Percentiles rank a stretch among this genome's conserved stretches.
These are phyloP conservation scores for Tribolium castaneum DNA, from an alignment of 1,140 invertebrate genomes.

Conservation along the genomic window DNA sequence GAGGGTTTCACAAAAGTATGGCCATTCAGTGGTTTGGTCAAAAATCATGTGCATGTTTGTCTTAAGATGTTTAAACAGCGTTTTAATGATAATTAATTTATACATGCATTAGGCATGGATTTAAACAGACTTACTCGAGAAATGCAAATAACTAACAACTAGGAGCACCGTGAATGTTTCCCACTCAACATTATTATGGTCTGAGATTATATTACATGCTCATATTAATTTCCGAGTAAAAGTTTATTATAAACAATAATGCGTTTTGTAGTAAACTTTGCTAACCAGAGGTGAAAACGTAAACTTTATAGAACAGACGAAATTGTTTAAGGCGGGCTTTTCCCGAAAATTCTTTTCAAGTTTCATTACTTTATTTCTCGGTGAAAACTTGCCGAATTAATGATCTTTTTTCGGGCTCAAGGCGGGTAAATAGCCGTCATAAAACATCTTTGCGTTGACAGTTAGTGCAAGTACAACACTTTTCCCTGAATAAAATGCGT, in stretches of 20 bases:
- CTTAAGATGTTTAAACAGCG: neutral
- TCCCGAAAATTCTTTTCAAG: neutral
- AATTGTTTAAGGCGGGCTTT: neutral
- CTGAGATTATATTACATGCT: neutral
- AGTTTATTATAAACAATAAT: neutral
- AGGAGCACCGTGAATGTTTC: neutral
- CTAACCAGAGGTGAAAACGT: neutral
- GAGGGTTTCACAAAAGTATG: too few species aligned
- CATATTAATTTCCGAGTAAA: neutral
- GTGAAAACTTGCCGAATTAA: neutral
- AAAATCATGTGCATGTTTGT: neutral
- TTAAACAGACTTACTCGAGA: neutral
- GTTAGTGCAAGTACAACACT: conserved; percentile 20
- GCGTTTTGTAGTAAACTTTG: neutral
- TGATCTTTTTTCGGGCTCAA: neutral
- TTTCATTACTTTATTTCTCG: neutral
- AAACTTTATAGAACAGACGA: neutral
- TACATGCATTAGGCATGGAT: neutral
- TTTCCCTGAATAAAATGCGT: conserved; percentile 15
- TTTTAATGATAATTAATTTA: neutral
- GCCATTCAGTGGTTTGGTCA: too few species aligned
- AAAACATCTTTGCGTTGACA: conserved; percentile 18
- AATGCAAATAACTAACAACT: neutral
- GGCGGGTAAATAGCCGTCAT: conserved; percentile 7
- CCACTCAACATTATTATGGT: neutral